Conservation (phyloP, 2,888 invertebrate species). For the Lucinisca nassula region DNA sequence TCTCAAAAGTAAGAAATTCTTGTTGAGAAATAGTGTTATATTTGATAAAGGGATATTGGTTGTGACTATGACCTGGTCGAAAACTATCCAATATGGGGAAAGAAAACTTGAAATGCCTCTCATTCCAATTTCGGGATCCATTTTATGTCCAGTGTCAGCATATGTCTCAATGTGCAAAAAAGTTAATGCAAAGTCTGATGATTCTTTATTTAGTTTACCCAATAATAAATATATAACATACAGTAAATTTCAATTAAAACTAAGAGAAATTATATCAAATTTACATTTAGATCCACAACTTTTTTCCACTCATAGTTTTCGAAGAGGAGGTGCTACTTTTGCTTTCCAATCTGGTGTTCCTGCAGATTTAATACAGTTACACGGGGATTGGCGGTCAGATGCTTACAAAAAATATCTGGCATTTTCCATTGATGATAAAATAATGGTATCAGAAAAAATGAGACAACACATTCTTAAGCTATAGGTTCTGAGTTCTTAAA, state of each 20-base stretch:
- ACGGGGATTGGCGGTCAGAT: slow-evolving; percentile 28
- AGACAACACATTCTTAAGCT: too few species aligned
- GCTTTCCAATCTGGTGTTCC: background rate
- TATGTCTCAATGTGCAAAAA: slow-evolving; percentile 9
- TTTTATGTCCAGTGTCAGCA: slow-evolving; percentile 35
- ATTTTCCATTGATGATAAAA: slow-evolving; percentile 14
- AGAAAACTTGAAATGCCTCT: slow-evolving; percentile 24
- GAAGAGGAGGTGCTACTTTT: slow-evolving; percentile 12
- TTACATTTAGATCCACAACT: background rate
- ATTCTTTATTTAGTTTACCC: slow-evolving; percentile 12
- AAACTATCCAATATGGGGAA: slow-evolving; percentile 42
- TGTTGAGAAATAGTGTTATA: background rate
- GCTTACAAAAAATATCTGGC: slow-evolving; percentile 19
- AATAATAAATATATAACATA: slow-evolving; percentile 10
- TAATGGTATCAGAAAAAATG: too few species aligned
- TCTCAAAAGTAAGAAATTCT: background rate
- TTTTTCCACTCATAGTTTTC: slow-evolving; percentile 21
- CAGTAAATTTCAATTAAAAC: slow-evolving; percentile 1
- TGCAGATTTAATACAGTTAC: slow-evolving; percentile 23
- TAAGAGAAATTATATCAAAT: background rate
- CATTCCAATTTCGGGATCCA: background rate
- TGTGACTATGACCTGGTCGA: slow-evolving; percentile 42
- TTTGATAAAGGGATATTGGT: background rate
- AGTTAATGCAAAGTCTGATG: background rate
- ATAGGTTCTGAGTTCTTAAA: too few species aligned